Base-by-base conservation (phyloP, 2,888 invertebrate genomes). In the Sicus ferrugineus region DNA sequence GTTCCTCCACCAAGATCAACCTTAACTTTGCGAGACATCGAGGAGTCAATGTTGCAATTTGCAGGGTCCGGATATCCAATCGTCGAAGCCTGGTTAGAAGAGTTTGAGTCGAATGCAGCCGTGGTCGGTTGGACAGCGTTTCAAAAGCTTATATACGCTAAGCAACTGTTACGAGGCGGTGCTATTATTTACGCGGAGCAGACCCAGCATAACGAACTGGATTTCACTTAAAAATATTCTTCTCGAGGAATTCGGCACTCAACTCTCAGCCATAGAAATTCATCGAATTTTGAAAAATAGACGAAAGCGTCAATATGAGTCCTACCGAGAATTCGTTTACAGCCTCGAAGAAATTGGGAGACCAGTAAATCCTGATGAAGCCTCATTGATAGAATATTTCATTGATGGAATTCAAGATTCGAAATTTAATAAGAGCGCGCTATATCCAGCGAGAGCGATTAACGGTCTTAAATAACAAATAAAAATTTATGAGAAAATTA, bases 321-420 rank as follows among this genome's bases (percentile, higher is more conserved):
- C 14, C 6, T 54, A 14, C 14, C 30, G 31, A 31, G 58, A 58
- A 58, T 58, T 19, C 3, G 19, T 58, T 2, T 58, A 58, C 31
- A 19, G 31, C 2, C 21, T 58, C 16, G 31, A 23, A 58, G 56
- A 31, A 14, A 31, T 30, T n/a, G 56, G 56, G 3, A 58, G 16
- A 4, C 56, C 28, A 4, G 14, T 58, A 9, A 30, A 28, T 9
- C 30, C 42, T 2, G 61, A 61, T 23, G 23, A 61, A 9, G 9
- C 9, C 4, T 19, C 19, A 2, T 19, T 61, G 9, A 61, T 61
- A 4, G 38, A 46, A 14, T 67, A 67, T 23, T 67, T 67, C 52
- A 46, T 71, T 2, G 68, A 71, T 1, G 71, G 68, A 3, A 69
- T 71, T 9, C 38, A 62, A 3, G 71, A 71, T 63, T 26, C 62